Evolutionary conservation across 1,140 invertebrate species (phyloP), one percentile per base, ranked within the genome.

Genomic region (Caerostris darwini): DNA sequence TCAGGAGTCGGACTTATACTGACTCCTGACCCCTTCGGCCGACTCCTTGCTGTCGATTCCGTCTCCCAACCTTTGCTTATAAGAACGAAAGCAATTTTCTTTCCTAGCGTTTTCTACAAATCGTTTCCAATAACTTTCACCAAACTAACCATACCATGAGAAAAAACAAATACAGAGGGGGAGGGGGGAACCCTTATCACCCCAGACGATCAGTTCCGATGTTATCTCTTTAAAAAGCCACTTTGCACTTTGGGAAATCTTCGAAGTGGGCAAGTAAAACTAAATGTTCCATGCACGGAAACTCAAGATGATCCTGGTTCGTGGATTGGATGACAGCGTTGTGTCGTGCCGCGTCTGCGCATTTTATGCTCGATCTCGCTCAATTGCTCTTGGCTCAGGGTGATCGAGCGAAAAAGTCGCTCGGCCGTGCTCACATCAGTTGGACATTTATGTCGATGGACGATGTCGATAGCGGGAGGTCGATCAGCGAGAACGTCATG

Each of bases 211-310:
- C 82, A 19, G n/a, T 19, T 6, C 3, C 12, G 82, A 83, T 83
- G 14, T 57, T 83, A 83, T 83, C 82, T 7, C 54, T 7, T 57
- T 19, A 57, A 58, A 56, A 10, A 12, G 56, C 82, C 17, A 14
- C 3, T 57, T 58, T 7, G 82, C 8, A 10, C 61, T 10, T n/a
- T 5, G 3, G 7, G n/a, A 17, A 83, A 83, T 83, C 34, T 54
- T 64, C 7, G 54, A 56, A 61, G 83, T 19, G 8, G 77, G 34
- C 82, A 92, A 92, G 90, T 92, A 92, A 92, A 61, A 83, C 50
- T 90, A 77, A 77, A 77, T 77, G 71, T 53, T 53, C 71, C 71
- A 12, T 50, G 71, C 19, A 10, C 54, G 90, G 90, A 58, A 83
- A 83, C 56, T 8, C 7, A 83, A 77, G 54, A 69, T 14, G 82